phyloP scores from a whole-genome alignment of 2,888 invertebrate genomes.

The Tetragonisca angustula region DNA sequence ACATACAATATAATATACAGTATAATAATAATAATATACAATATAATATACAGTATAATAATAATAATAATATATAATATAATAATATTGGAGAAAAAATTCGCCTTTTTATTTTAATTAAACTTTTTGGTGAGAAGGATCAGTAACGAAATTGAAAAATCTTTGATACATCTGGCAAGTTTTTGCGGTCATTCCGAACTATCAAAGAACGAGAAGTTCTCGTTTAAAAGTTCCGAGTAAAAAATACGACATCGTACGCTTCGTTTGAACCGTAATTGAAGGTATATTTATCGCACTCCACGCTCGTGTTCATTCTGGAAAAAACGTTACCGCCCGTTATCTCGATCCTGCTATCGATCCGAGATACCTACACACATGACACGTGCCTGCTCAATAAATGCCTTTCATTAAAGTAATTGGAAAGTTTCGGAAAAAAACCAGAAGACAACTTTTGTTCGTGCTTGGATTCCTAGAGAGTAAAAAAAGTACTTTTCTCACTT shows the following conservation, averaged over 20 bases:
- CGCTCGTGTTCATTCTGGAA: background rate
- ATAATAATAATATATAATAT: no score
- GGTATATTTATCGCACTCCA: background rate
- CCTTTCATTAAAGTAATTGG: background rate
- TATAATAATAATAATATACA: no score
- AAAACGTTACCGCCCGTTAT: slow-evolving; percentile 20
- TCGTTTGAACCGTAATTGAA: background rate
- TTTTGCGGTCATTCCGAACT: background rate
- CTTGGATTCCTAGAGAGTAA: background rate
- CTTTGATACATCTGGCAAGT: no score
- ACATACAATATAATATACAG: no score
- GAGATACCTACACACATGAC: background rate
- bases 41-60: no score
- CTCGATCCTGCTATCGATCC: slow-evolving; percentile 19
- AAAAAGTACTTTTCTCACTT: no score
- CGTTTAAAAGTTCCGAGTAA: background rate
- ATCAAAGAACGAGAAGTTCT: background rate
- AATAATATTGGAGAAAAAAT: no score
- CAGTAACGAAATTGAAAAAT: no score
- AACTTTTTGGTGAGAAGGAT: no score
- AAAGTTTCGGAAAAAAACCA: background rate
- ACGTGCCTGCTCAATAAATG: slow-evolving; percentile 2
- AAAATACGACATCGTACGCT: background rate
- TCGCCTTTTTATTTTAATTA: no score
- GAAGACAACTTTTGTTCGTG: background rate